phyloP scores from a whole-genome alignment of 2,888 invertebrate species.

The Apodemia duryi region DNA sequence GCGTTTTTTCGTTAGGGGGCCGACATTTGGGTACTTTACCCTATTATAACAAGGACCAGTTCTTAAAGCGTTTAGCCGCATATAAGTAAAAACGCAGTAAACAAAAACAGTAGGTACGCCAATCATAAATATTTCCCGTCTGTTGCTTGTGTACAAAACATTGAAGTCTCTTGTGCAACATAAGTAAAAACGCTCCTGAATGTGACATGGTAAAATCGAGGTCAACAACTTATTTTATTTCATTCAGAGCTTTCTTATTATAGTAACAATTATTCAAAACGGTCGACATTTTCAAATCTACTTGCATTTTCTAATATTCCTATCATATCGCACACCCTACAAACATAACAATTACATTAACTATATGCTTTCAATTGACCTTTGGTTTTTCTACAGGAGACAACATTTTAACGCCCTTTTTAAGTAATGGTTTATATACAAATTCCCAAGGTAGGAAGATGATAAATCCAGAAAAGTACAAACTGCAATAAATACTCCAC shows the following conservation, averaged over 20 bases:
- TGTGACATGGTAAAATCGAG: no score
- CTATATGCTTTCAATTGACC: conserved; percentile 17
- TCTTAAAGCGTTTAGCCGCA: conserved; percentile 7
- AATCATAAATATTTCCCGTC: no score
- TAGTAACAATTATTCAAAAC: background rate
- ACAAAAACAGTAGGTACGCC: no score
- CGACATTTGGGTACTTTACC: no score
- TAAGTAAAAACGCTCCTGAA: no score
- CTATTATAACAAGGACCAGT: background rate
- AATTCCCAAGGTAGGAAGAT: conserved; percentile 83
- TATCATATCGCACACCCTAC: background rate
- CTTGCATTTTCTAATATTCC: background rate
- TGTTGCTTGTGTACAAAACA: no score
- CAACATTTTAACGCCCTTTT: conserved; percentile 31
- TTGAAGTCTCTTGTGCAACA: no score
- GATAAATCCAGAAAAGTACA: conserved; percentile 85
- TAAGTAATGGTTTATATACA: conserved; percentile 69
- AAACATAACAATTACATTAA: background rate
- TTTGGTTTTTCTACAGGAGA: conserved; percentile 27
- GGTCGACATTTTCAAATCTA: background rate
- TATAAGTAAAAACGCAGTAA: no score
- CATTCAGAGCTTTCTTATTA: no score
- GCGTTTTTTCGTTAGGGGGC: no score
- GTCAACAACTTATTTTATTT: no score
- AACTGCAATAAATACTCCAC: conserved; percentile 80